phyloP scores from a whole-genome alignment of 2,113 vertebrate species.

The Scatophagus argus region DNA sequence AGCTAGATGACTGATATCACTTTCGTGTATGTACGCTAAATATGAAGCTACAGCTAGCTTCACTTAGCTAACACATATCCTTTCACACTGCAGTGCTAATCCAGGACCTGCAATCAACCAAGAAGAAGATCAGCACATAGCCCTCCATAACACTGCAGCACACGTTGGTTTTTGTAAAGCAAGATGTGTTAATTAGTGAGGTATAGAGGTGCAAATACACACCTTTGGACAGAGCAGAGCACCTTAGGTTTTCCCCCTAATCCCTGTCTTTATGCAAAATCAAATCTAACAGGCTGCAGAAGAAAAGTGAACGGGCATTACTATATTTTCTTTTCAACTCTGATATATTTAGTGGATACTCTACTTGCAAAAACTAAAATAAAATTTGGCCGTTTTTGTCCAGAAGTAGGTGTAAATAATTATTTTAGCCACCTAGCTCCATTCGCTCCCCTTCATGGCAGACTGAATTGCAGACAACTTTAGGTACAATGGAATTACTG shows the following conservation, averaged over 20 bases:
- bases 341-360: no score
- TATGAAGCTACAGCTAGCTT: neutral
- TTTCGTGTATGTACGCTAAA: neutral
- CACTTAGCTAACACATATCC: neutral
- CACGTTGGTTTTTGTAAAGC: no score
- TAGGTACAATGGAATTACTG: no score
- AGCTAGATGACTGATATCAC: neutral
- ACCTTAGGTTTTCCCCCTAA: neutral
- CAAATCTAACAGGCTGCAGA: neutral
- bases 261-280: conserved; percentile 1
- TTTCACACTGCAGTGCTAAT: neutral
- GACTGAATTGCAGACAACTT: no score
- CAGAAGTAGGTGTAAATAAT: no score
- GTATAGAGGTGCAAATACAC: neutral
- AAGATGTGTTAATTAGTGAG: neutral
- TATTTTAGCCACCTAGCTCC: no score
- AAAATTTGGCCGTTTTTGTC: no score
- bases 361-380: no score
- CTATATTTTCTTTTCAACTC: no score
- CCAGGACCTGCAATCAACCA: neutral
- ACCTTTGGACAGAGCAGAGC: neutral
- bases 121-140: neutral
- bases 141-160: neutral
- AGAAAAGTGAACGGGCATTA: no score
- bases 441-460: no score